Evolutionary conservation across 2,113 vertebrate species (phyloP).

Genomic region (Eudyptes chrysolophus): DNA sequence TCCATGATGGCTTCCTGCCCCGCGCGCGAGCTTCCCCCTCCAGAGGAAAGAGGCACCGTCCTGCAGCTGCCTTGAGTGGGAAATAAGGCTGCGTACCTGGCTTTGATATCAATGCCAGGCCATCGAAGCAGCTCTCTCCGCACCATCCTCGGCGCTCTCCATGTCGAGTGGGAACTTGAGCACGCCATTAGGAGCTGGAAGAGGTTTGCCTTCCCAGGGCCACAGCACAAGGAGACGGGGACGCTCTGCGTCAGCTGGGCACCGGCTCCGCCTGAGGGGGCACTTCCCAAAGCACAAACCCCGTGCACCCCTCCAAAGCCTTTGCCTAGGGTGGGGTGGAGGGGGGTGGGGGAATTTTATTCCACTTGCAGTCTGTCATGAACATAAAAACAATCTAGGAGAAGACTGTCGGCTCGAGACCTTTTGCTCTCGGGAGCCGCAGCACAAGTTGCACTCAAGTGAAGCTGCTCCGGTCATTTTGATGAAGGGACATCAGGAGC

Average conservation of each 20-base stretch:
- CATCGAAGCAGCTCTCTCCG: not conserved
- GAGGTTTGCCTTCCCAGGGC: not conserved
- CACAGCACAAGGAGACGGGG: rapidly evolving
- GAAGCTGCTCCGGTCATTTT: not conserved
- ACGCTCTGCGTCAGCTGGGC: rapidly evolving
- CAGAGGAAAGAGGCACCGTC: not conserved
- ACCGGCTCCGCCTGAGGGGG: rapidly evolving
- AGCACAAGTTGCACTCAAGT: rapidly evolving
- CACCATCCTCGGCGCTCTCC: rapidly evolving
- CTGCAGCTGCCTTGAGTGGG: not conserved
- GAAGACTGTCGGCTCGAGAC: rapidly evolving
- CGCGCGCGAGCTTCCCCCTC: not conserved
- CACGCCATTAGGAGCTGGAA: not conserved
- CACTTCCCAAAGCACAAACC: not conserved
- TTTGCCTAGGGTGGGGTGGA: rapidly evolving
- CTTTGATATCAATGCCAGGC: not conserved
- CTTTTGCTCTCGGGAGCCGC: rapidly evolving
- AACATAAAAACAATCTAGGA: not conserved
- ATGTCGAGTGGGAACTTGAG: rapidly evolving
- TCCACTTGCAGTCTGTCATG: not conserved
- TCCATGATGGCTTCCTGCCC: constrained; percentile 47
- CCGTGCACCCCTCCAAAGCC: not conserved
- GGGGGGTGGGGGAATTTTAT: not conserved
- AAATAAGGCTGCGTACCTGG: not conserved
- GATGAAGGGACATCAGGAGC: not conserved